Evolutionary conservation across 2,797 vertebrate species (phyloP), one percentile per base, ranked within the genome.

Genomic region (Sebastiscus tertius): DNA sequence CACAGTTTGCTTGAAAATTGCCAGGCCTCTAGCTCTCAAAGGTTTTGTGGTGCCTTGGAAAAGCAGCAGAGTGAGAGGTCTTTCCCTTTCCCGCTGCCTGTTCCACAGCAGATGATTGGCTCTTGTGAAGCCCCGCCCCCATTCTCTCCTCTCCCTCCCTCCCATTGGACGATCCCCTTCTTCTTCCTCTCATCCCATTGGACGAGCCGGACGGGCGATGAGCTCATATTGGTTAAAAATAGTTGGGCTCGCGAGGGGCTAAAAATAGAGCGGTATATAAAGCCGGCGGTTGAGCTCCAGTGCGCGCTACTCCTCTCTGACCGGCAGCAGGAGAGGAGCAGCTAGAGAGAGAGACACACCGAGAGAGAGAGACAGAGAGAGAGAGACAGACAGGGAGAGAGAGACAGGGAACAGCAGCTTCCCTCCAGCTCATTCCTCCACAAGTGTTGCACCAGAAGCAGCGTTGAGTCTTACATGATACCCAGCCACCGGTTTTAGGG

Each of bases 221-320:
- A 92, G 85, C 89, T 92, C 90, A 93, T 92, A 94, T 94, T 95
- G 93, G 93, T 92, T 93, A 93, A 93, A 94, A 89, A 90, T 93
- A 93, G 92, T 93, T 81, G 90, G 78, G 88, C 88, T 89, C 31
- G 86, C 52, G 75, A 59, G 34, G 29, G 42, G 75, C 93, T 94
- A 95, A 94, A 95, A 95, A 95, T 94, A 94, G 93, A 65, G 2
- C 33, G 42, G 91, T 94, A 94, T 94, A 94, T 92, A 94, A 93
- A 61, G 29, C 27, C 34, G 68, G 74, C 29, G 18, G 69, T 36
- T 5, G 18, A 14, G 36, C 67, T 1, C 14, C 2, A 29, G 0
- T 1, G 83, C 2, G 69, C 5, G n/a, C 4, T 54, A 87, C n/a
- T 90, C 68, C 29, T 87, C 67, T 80, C 24, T 42, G 22, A 33